Evolutionary conservation across 2,888 invertebrate species (phyloP), one percentile per base, ranked within the genome.

Genomic region (Limnephilus auricula): DNA sequence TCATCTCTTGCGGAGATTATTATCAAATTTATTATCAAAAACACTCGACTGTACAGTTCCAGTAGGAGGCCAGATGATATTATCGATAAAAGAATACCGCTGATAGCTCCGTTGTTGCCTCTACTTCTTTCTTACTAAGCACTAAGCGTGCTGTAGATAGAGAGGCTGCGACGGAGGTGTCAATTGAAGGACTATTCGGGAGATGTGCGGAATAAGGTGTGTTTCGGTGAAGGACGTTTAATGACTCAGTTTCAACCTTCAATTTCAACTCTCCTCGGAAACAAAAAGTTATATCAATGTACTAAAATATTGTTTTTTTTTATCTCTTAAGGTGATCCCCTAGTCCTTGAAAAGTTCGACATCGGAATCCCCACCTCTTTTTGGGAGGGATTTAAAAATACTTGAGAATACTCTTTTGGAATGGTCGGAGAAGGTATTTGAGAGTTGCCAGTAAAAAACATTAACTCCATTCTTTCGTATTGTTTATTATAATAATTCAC

Each of bases 21-120:
- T 91, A 93, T 92, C 92, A 90, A 92, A 92, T 93, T 93, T 93
- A 93, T 91, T 91, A 90, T 91, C 92, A 91, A 92, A 93, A 92
- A 93, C 92, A 93, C 86, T 89, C 82, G 89, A 82, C 40, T 45
- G 83, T 34, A 85, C 45, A n/a, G 40, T 87, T 50, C 84, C 87
- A 65, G 87, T 50, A 87, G 87, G 87, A 30, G 65, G 50, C 30
- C 13, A 85, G 85, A 85, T 79, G 89, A 79, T 65, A 34, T 78
- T 90, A 85, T 83, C 34, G 80, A 65, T 85, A 37, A 34, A 45
- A 65, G 65, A 25, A n/a, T 65, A 25, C n/a, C 65, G 25, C 65
- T 65, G 65, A 25, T 25, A 65, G n/a, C 65, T n/a, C 25, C 25
- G 25, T 65, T n/a, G 65, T n/a, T 65, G 25, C 65, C 25, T 65